Evolutionary conservation across 2,888 invertebrate species (phyloP).

Genomic region (Lysandra coridon): DNA sequence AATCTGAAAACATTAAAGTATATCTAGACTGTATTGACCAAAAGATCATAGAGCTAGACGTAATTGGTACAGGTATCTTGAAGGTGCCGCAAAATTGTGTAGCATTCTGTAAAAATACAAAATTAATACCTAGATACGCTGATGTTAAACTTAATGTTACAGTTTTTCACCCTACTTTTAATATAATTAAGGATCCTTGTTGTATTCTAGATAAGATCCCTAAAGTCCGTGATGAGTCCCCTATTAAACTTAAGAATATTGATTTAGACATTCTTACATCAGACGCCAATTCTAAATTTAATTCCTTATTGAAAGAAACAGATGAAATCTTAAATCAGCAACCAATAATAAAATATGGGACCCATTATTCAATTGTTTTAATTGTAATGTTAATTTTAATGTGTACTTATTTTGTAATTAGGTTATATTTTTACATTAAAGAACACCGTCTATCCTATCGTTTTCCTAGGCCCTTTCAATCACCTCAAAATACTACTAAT

Average conservation of each 20-base stretch:
- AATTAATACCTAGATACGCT: not conserved
- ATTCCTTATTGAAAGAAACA: too few species aligned
- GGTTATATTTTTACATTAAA: not conserved
- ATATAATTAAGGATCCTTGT: not conserved
- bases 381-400: not conserved
- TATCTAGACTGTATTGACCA: too few species aligned
- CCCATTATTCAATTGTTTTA: not conserved
- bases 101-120: slow-evolving; percentile 20
- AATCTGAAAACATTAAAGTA: slow-evolving; percentile 9
- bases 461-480: too few species aligned
- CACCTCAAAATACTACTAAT: too few species aligned
- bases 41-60: too few species aligned
- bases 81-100: slow-evolving; percentile 2
- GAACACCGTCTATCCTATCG: too few species aligned
- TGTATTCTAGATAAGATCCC: not conserved
- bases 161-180: not conserved
- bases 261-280: too few species aligned
- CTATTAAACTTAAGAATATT: too few species aligned
- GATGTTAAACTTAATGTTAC: slow-evolving; percentile 12
- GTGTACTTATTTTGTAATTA: not conserved
- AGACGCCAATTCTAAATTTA: too few species aligned
- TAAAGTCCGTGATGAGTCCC: too few species aligned
- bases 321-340: not conserved
- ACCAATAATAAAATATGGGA: not conserved
- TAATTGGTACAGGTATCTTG: too few species aligned